Conservation (phyloP, 2,888 invertebrate genomes). For the Epinotia bilunana region DNA sequence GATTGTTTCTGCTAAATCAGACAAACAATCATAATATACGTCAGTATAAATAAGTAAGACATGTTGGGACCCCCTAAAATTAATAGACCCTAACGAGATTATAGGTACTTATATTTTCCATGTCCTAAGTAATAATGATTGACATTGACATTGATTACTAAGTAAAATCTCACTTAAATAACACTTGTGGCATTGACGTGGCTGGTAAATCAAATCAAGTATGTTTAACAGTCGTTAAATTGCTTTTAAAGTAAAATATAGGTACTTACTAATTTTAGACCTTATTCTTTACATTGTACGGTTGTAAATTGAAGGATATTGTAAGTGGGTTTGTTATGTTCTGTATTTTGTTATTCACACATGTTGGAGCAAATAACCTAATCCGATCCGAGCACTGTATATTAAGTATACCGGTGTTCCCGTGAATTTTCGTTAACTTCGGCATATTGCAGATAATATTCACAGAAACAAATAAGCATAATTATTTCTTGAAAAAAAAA, state of each 20-base stretch:
- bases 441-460: no score
- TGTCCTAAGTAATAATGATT: no score
- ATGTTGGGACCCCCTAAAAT: no score
- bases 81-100: no score
- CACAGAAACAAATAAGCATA: no score
- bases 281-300: not conserved
- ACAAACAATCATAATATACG: no score
- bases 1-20: no score
- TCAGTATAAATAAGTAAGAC: no score
- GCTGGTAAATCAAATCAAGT: constrained; percentile 14
- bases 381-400: not conserved
- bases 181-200: not conserved
- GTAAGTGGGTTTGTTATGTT: not conserved
- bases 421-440: no score
- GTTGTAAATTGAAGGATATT: not conserved
- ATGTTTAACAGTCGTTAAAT: not conserved
- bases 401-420: no score
- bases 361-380: not conserved
- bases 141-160: not conserved
- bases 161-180: constrained; percentile 5
- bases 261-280: not conserved
- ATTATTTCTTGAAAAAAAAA: no score
- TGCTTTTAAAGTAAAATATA: constrained; percentile 1
- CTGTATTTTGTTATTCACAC: not conserved
- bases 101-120: no score